These are phyloP conservation scores for Shinisaurus crocodilurus DNA, from an alignment of 2,113 vertebrate species.

Conservation along the genomic window DNA sequence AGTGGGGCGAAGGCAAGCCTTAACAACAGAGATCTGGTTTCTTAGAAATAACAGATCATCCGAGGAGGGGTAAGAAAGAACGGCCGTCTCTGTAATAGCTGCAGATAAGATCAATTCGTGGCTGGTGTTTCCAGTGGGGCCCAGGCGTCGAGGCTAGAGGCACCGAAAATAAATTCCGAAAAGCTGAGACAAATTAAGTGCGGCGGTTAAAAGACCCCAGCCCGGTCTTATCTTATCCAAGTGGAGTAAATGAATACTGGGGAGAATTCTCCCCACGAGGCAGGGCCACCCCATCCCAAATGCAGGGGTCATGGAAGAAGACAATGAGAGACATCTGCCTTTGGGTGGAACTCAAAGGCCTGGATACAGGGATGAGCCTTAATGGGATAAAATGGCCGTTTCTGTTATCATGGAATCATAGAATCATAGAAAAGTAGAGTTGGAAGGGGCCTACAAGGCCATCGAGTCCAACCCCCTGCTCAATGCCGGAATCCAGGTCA, in stretches of 20 bases:
- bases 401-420: too few relatives aligned
- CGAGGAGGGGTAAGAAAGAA: constrained; percentile 33
- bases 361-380: neutral
- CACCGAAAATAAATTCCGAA: constrained; percentile 57
- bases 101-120: constrained; percentile 65
- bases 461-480: too few relatives aligned
- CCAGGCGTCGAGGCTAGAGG: constrained; percentile 61
- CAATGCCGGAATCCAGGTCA: too few relatives aligned
- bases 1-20: constrained; percentile 40
- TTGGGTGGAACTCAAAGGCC: neutral
- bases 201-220: neutral
- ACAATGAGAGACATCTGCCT: neutral
- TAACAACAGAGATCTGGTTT: constrained; percentile 63
- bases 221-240: neutral
- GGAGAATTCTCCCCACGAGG: neutral
- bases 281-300: neutral
- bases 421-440: too few relatives aligned
- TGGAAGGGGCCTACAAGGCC: too few relatives aligned
- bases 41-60: constrained; percentile 53
- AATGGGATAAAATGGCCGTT: neutral
- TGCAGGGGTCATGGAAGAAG: neutral
- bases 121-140: constrained; percentile 59
- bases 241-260: constrained; percentile 14
- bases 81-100: constrained; percentile 51
- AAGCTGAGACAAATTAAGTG: constrained; percentile 56